Base-by-base conservation (phyloP, 2,797 vertebrate genomes). In the Podarcis siculus region DNA sequence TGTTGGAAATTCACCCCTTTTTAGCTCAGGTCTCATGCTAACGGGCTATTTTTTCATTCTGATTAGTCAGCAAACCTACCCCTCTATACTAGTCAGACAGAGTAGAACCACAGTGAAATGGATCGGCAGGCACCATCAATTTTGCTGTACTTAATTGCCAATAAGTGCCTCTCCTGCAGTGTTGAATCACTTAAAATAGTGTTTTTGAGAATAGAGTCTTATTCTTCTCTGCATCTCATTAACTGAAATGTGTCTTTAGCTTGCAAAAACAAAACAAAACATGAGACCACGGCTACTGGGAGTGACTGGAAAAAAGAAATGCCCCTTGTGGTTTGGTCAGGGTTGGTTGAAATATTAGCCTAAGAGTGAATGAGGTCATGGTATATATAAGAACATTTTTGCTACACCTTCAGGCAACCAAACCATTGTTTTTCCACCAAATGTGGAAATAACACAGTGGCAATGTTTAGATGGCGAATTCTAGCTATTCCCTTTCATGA, bases 311-410 rank as follows among this genome's bases (percentile, higher is more conserved):
- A 72, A 78, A 88, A 12, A 45, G 85, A 89, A 32, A 87, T 89
- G 85, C 79, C 91, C 84, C 66, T 82, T 85, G 37, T 2, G 0
- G 49, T 90, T 71, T 86, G 49, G 82, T 84, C 88, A 61, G 73
- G 89, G 89, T 91, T 91, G 73, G 87, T 83, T 92, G 89, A 94
- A 86, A 91, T 87, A 89, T 90, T 85, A 89, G 78, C 42, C 80
- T 89, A 90, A 90, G 78, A 91, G 64, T 73, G 91, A 93, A 93
- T 94, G 91, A 94, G 94, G 82, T 92, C 89, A 88, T 82, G 88
- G 77, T 81, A 92, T 88, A 79, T 83, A 92, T 89, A 78, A 94
- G 90, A 90, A 49, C 21, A 88, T 67, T 90, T 91, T 91, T 58
- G 45, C 76, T 88, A 81, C 83, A 90, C 61, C 89, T 93, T 84